Base-by-base conservation (phyloP, 2,113 vertebrate species). In the Lates calcarifer region DNA sequence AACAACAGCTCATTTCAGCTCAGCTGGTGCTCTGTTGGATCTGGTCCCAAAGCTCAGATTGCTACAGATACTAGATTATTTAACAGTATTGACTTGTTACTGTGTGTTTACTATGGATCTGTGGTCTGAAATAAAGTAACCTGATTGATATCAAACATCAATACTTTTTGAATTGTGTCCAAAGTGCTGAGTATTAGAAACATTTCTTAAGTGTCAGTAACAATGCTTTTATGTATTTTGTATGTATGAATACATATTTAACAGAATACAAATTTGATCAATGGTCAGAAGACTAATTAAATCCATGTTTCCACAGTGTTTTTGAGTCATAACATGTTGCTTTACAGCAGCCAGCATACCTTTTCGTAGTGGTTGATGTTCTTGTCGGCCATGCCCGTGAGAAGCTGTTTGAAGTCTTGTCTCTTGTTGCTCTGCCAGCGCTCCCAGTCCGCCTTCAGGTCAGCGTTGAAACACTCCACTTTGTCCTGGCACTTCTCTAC, bases 381-480 rank as follows among this genome's bases (percentile, higher is more conserved):
- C 94, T 96, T 98, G 94, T 99, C 97, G 0, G 98, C 97, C 95
- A 97, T 96, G 49, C 96, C 96, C 63, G 96, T 96, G 49, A 99
- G 96, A 45, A 99, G 95, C 92, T 98, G 97, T 84, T 97, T 96
- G 62, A 99, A 99, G 90, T 99, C 98, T 80, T 98, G 97, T 35
- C 97, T 95, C 94, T 99, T 99, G 92, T 96, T 98, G 94, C 94
- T 96, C 90, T 99, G 97, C 98, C 98, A 99, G 89, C 98, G 96
- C 82, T 99, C 98, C 98, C 98, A 98, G 93, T 99, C 98, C 0
- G 98, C 98, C 88, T 99, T 99, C 89, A 99, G 94, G 83, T 99
- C 98, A 0, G 98, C 98, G 11, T 99, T 99, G 89, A 99, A 99
- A 88, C 98, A 99, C 77, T 99, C 98, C 89, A 97, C 93, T 29